These are phyloP conservation scores for Ctenoplectra terminalis DNA, from an alignment of 1,140 invertebrate species.

Conservation along the genomic window DNA sequence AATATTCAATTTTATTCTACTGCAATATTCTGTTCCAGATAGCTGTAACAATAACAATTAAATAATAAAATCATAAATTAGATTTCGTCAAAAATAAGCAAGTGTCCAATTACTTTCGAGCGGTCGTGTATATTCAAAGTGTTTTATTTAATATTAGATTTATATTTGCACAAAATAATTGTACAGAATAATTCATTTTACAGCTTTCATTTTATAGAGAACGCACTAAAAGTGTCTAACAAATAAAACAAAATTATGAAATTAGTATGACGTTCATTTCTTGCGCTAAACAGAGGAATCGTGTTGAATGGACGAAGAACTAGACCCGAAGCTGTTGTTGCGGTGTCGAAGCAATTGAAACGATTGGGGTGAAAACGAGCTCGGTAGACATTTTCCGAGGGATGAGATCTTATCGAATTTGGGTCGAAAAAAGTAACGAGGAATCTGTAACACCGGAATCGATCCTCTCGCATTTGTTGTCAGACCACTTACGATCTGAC, in stretches of 20 bases:
- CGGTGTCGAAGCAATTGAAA: slow-evolving; percentile 26
- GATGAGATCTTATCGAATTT: slow-evolving; percentile 35
- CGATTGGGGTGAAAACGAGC: slow-evolving; percentile 29
- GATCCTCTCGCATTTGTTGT: slow-evolving; percentile 21
- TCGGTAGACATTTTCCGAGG: neutral
- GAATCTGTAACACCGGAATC: slow-evolving; percentile 7
- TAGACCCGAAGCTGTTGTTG: neutral
- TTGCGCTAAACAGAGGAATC: neutral
- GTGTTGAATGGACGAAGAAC: neutral
- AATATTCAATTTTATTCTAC: no score
- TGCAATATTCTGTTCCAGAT: no score
- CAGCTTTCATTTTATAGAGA: neutral
- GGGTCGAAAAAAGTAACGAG: slow-evolving; percentile 42
- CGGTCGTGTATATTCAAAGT: no score
- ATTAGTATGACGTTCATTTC: neutral
- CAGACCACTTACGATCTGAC: slow-evolving; percentile 24
- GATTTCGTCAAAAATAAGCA: no score
- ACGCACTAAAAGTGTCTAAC: neutral
- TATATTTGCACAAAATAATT: no score
- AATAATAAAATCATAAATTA: no score
- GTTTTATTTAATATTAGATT: no score
- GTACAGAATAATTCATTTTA: no score
- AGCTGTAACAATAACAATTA: no score
- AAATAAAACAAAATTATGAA: neutral
- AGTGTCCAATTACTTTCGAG: no score